Evolutionary conservation across 1,140 invertebrate genomes (phyloP).

Genomic region (Ladona fulva): DNA sequence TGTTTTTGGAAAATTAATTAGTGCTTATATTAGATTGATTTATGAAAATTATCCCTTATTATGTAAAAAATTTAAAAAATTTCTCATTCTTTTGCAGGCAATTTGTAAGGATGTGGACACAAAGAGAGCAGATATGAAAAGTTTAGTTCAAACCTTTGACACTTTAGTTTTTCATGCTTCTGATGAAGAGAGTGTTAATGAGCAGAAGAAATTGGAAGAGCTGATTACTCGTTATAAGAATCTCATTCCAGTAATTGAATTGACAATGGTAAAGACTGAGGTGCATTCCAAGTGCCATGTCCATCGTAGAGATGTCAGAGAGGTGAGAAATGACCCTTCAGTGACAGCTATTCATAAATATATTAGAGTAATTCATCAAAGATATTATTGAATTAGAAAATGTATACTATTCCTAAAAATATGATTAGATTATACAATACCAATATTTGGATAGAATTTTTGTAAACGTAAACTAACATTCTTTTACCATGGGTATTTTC

Average conservation of each 20-base stretch:
- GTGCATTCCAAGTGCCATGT: constrained; percentile 86
- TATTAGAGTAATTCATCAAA: no score
- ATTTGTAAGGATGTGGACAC: constrained; percentile 82
- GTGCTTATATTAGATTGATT: not conserved
- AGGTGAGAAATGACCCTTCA: constrained; percentile 42
- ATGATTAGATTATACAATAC: no score
- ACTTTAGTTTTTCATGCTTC: constrained; percentile 70
- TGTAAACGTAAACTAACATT: no score
- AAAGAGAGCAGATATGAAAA: constrained; percentile 87
- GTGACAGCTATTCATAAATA: no score
- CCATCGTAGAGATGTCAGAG: constrained; percentile 76
- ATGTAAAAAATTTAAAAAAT: not conserved
- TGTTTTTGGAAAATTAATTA: not conserved
- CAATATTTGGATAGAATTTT: no score
- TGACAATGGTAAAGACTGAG: constrained; percentile 84
- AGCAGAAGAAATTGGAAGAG: constrained; percentile 68
- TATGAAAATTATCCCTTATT: not conserved
- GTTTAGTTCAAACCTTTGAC: constrained; percentile 84
- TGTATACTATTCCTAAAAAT: no score
- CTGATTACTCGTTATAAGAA: constrained; percentile 80
- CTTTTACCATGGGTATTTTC: no score
- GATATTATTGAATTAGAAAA: no score
- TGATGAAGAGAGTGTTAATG: constrained; percentile 61
- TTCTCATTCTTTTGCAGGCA: constrained; percentile 45
- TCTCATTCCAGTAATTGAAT: constrained; percentile 82